Conservation (phyloP, 2,113 vertebrate species). For the Boleophthalmus pectinirostris region DNA sequence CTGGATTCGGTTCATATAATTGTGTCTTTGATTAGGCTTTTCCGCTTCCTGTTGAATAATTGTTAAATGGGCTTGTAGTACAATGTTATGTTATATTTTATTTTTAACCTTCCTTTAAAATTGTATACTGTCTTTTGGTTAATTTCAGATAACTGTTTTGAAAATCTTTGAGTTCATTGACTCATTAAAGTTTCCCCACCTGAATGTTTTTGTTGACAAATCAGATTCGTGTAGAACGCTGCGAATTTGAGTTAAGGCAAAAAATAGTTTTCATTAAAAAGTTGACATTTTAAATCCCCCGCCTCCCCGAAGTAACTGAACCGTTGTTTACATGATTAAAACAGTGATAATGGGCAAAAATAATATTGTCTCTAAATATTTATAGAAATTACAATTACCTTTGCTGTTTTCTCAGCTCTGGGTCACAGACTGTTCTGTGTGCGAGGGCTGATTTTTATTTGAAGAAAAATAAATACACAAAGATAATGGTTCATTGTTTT, state of each 20-base stretch:
- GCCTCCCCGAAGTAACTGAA: background rate
- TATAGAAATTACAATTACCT: background rate
- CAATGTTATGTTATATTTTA: background rate
- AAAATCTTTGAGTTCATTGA: too few species aligned
- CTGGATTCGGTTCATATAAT: too few species aligned
- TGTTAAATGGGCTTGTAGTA: background rate
- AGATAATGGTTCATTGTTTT: background rate
- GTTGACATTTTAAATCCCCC: background rate
- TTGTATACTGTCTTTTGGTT: background rate
- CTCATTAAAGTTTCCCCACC: too few species aligned
- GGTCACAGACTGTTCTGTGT: background rate
- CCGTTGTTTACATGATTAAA: background rate
- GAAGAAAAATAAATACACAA: background rate
- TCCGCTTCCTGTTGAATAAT: too few species aligned
- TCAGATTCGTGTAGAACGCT: background rate
- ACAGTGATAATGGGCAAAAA: background rate
- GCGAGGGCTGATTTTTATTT: background rate
- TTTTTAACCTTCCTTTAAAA: background rate
- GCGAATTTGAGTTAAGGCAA: background rate
- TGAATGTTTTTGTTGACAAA: background rate
- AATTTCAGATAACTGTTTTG: background rate
- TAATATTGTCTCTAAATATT: constrained; percentile 1
- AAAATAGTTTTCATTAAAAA: background rate
- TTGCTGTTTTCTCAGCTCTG: background rate
- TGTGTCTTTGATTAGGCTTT: too few species aligned